Base-by-base conservation (phyloP, 2,888 invertebrate genomes). In the Tachina lurida region DNA sequence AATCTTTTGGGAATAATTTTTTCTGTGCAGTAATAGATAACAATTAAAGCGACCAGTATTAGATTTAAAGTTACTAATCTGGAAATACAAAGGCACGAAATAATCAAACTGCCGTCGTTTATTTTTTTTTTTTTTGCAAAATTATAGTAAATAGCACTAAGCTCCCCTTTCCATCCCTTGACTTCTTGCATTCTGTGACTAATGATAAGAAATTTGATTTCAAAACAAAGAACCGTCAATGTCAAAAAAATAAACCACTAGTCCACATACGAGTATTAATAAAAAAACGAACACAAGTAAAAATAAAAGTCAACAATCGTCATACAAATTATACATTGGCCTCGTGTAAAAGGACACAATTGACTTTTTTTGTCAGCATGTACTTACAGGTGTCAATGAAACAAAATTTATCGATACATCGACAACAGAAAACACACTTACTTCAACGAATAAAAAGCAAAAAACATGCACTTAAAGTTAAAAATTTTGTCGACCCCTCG, bases 321-420 rank as follows among this genome's bases (percentile, higher is more conserved):
- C 45, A 71, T 43, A 62, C 54, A 52, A 70, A 79, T 43, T 75
- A 54, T 31, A 58, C n/a, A 45, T 63, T 60, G 74, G 62, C 68
- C 68, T 63, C 52, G 41, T 74, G 19, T 49, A 17, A 58, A 67
- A 60, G 13, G 58, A 43, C 49, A 67, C 58, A 43, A 78, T 31
- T 67, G 65, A 52, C 52, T 31, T 54, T 76, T 31, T 80, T 81
- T 74, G 77, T 76, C 76, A 76, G 81, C 84, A 77, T 77, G 63
- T 77, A 81, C 68, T 78, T 82, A 74, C 85, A 85, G 85, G 85
- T 85, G 78, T 82, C 81, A 78, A 78, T 77, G 54, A 52, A 67
- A 74, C 78, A 74, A 81, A 82, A 70, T 80, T 80, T 73, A 79
- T 71, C 79, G 65, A 71, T 79, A 71, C 41, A 78, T 86, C 67